Conservation (phyloP, 2,797 vertebrate genomes). For the Gymnothorax reevesii region DNA sequence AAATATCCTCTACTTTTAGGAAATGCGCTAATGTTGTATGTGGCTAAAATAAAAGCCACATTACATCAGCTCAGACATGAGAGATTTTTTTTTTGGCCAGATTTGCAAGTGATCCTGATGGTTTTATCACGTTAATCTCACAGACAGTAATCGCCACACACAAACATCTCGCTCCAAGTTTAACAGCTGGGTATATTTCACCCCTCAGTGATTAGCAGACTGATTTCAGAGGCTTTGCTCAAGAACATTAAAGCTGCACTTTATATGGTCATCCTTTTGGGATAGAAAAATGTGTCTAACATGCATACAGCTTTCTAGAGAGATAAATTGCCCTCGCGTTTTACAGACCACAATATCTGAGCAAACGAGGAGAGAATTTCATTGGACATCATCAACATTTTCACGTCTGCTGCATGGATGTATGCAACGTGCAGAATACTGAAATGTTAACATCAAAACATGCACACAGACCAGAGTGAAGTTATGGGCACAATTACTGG, state of each 20-base stretch:
- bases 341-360: not conserved
- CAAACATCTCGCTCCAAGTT: not conserved
- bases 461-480: not conserved
- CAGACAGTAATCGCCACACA: slow-evolving; percentile 1
- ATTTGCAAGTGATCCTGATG: too few relatives aligned
- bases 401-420: not conserved
- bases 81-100: not conserved
- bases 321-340: not conserved
- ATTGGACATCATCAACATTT: not conserved
- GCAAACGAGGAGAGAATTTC: not conserved
- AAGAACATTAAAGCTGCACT: slow-evolving; percentile 1
- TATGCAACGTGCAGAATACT: not conserved
- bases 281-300: not conserved
- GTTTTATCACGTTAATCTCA: not conserved
- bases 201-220: not conserved
- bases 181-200: slow-evolving; percentile 3
- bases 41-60: too few relatives aligned
- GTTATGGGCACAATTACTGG: not conserved
- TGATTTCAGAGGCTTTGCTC: not conserved
- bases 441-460: not conserved
- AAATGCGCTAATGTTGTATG: too few relatives aligned
- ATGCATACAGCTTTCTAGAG: not conserved
- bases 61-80: not conserved
- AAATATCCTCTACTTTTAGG: too few relatives aligned
- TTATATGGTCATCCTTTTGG: slow-evolving; percentile 2